Percentiles rank a stretch among this genome's conserved stretches.
phyloP scores from a whole-genome alignment of 1,140 invertebrate species.

The Caerostris darwini region DNA sequence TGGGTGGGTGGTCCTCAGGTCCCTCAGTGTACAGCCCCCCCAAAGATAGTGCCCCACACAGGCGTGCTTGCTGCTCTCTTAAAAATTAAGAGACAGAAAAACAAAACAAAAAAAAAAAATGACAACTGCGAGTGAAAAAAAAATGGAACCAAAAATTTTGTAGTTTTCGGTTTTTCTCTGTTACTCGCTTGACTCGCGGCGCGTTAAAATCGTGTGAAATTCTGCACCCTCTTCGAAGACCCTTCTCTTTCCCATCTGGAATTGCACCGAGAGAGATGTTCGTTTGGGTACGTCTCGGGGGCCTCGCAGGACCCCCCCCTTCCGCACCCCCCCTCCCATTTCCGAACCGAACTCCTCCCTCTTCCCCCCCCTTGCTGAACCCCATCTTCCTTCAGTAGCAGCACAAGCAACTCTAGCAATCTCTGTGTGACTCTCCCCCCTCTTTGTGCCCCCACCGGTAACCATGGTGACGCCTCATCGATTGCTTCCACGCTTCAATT shows the following conservation, averaged over 20 bases:
- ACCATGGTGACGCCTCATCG: slow-evolving; percentile 74
- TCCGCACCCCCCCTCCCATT: background rate
- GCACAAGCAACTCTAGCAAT: slow-evolving; percentile 52
- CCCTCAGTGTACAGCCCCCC: slow-evolving; percentile 19
- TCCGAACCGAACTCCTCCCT: slow-evolving; percentile 3
- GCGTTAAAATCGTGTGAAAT: slow-evolving; percentile 74
- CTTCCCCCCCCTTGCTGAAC: background rate
- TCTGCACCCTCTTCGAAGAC: slow-evolving; percentile 67
- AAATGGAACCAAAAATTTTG: background rate
- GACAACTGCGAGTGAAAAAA: background rate
- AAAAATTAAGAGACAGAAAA: slow-evolving; percentile 48
- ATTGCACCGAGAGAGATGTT: slow-evolving; percentile 69
- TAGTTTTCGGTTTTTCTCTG: background rate
- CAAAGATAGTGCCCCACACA: background rate
- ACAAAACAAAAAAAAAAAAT: slow-evolving; percentile 57
- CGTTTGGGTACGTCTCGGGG: slow-evolving; percentile 66
- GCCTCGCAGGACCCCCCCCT: background rate
- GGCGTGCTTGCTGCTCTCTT: background rate
- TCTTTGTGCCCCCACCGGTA: background rate
- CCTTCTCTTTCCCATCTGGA: slow-evolving; percentile 73
- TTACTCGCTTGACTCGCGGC: background rate
- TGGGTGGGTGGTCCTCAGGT: slow-evolving; percentile 56
- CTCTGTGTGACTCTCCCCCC: background rate
- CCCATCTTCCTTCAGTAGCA: slow-evolving; percentile 52
- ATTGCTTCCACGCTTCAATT: slow-evolving; percentile 77